Evolutionary conservation across 2,113 vertebrate genomes (phyloP).

Genomic region (Sminthopsis crassicaudata): DNA sequence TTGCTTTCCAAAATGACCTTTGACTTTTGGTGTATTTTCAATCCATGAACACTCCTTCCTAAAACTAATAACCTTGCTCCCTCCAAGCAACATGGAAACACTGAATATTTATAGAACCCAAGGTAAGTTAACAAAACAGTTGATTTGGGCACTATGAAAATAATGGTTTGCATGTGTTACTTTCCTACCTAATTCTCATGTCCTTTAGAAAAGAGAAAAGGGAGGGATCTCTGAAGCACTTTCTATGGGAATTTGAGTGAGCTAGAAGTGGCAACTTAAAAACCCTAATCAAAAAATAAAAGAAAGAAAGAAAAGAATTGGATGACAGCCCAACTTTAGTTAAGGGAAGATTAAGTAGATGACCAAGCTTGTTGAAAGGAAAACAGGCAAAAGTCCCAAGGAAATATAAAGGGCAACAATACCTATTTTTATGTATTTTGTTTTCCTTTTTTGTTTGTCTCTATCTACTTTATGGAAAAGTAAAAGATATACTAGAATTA

Average conservation of each 20-base stretch:
- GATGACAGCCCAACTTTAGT: neutral
- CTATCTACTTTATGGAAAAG: neutral
- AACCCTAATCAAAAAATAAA: neutral
- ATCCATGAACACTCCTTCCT: neutral
- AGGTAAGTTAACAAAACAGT: conserved; percentile 21
- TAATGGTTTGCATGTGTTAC: neutral
- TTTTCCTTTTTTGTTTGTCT: neutral
- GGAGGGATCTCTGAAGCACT: neutral
- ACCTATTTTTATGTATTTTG: neutral
- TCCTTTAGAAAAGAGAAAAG: neutral
- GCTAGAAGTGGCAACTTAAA: neutral
- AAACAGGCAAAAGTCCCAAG: neutral
- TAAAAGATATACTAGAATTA: neutral
- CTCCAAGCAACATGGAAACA: neutral
- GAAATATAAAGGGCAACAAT: conserved; percentile 9
- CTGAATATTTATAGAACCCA: neutral
- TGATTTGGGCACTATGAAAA: conserved; percentile 9
- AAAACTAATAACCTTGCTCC: neutral
- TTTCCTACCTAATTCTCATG: neutral
- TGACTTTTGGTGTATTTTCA: conserved; percentile 6
- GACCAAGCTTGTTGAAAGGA: neutral
- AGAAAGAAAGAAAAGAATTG: neutral
- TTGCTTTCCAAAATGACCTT: conserved; percentile 8
- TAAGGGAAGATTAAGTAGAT: neutral
- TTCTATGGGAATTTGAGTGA: neutral